Conservation (phyloP, 2,113 vertebrate species). For the Pyrgilauda ruficollis region DNA sequence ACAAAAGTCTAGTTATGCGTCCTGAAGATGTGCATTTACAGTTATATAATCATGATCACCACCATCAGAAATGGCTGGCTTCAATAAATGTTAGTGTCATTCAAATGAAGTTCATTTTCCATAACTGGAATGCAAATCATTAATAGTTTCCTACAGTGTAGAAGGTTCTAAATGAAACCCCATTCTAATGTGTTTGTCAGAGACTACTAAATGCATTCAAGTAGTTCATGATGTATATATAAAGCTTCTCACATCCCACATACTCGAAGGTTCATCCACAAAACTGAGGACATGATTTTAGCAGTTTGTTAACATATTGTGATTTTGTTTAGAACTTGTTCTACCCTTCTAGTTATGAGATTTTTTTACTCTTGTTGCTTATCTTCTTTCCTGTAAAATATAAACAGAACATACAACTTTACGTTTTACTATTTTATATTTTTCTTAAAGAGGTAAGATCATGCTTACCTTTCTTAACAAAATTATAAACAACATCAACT, state of each 20-base stretch:
- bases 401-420: background rate
- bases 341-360: background rate
- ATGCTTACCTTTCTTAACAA: background rate
- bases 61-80: background rate
- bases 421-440: background rate
- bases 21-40: background rate
- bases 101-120: background rate
- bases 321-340: background rate
- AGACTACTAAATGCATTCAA: background rate
- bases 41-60: background rate
- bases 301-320: background rate
- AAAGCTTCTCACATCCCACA: constrained; percentile 28
- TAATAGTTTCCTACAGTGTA: background rate
- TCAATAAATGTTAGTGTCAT: background rate
- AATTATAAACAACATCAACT: background rate
- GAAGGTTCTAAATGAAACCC: background rate
- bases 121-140: background rate
- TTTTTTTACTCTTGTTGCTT: background rate
- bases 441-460: background rate
- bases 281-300: background rate
- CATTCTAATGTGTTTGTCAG: background rate
- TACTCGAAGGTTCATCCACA: background rate
- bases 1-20: background rate
- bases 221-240: background rate
- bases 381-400: background rate